Evolutionary conservation across 2,888 invertebrate genomes (phyloP).

Genomic region (Teleogryllus oceanicus): DNA sequence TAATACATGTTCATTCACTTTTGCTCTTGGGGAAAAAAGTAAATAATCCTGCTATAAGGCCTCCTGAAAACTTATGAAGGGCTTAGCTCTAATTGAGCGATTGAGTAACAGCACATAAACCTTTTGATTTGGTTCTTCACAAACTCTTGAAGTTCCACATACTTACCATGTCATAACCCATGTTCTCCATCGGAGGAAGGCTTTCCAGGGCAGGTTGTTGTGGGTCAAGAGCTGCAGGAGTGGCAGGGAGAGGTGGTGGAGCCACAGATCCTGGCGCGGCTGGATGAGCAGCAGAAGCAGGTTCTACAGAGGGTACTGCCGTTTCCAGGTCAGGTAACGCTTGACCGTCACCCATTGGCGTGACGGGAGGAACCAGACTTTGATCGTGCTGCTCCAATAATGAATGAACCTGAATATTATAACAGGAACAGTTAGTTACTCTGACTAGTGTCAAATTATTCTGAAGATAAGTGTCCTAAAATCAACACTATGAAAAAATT

Average conservation of each 20-base stretch:
- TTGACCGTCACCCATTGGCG: slow-evolving; percentile 40
- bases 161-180: slow-evolving; percentile 58
- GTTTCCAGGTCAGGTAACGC: neutral
- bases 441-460: slow-evolving; percentile 52
- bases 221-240: neutral
- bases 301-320: neutral
- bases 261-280: slow-evolving; percentile 19
- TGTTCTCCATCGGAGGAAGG: slow-evolving; percentile 57
- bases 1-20: too few relatives aligned
- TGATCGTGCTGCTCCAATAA: slow-evolving; percentile 40
- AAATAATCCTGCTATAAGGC: too few relatives aligned
- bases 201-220: slow-evolving; percentile 38
- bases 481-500: too few relatives aligned
- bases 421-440: slow-evolving; percentile 41
- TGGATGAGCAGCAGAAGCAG: slow-evolving; percentile 29
- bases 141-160: neutral
- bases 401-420: slow-evolving; percentile 35
- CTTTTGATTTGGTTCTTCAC: too few relatives aligned
- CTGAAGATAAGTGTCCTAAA: too few relatives aligned
- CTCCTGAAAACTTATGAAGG: too few relatives aligned
- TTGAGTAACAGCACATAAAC: too few relatives aligned
- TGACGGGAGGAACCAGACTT: slow-evolving; percentile 45
- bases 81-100: too few relatives aligned
- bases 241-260: neutral
- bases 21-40: too few relatives aligned